These are phyloP conservation scores for Etheostoma cragini DNA, from an alignment of 2,113 vertebrate genomes.

Conservation along the genomic window DNA sequence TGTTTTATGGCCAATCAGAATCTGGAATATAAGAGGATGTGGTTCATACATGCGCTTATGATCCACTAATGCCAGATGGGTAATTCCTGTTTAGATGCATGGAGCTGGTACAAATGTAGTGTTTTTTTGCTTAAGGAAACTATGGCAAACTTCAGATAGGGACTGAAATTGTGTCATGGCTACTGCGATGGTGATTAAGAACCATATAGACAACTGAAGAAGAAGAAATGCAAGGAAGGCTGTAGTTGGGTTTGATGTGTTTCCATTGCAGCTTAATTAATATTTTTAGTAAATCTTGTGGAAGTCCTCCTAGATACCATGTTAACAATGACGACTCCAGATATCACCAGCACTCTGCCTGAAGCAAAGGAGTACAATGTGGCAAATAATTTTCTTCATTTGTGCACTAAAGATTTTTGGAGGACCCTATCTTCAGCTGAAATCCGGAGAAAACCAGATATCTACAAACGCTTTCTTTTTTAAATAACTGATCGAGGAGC, in stretches of 20 bases:
- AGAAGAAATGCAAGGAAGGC: background rate
- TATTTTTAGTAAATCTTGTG: background rate
- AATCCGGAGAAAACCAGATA: background rate
- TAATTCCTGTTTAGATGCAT: background rate
- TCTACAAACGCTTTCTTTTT: background rate
- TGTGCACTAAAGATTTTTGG: background rate
- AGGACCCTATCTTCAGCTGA: background rate
- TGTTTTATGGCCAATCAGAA: slow-evolving; percentile 3
- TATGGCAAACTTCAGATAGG: background rate
- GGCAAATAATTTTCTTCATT: background rate
- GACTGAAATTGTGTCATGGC: background rate
- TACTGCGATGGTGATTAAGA: background rate
- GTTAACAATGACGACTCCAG: background rate
- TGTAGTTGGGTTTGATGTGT: background rate
- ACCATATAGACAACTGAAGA: background rate
- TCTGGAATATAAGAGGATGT: background rate
- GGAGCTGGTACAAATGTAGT: background rate
- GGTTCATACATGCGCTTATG: background rate
- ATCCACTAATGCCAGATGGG: background rate
- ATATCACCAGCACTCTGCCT: background rate
- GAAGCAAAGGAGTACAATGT: background rate
- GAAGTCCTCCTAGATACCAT: background rate
- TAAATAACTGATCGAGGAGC: background rate
- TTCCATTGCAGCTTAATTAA: background rate
- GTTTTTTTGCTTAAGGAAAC: background rate